phyloP scores from a whole-genome alignment of 2,113 vertebrate genomes.

The Puntigrus tetrazona region DNA sequence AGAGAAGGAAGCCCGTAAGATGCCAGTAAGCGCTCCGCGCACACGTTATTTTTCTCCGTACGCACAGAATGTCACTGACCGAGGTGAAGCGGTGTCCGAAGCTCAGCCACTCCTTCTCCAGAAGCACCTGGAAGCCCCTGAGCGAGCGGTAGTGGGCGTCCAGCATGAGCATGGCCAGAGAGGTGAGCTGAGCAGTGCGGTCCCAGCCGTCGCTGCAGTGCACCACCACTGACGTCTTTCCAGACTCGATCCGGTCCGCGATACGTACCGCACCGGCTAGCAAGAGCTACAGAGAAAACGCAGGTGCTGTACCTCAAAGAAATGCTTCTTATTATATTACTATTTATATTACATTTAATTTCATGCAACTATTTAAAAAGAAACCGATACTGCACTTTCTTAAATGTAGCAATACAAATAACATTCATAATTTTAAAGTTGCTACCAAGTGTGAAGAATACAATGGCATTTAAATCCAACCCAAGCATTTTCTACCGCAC shows the following conservation, averaged over 20 bases:
- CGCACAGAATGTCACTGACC: slow-evolving; percentile 71
- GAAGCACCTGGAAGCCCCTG: slow-evolving; percentile 88
- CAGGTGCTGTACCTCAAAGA: not conserved
- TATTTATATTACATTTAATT: too few species aligned
- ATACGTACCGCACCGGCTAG: slow-evolving; percentile 89
- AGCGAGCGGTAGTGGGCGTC: slow-evolving; percentile 92
- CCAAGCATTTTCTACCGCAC: too few species aligned
- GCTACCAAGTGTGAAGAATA: too few species aligned
- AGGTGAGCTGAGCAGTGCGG: slow-evolving; percentile 89
- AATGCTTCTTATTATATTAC: not conserved
- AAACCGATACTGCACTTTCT: not conserved
- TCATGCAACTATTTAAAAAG: too few species aligned
- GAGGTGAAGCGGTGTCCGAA: slow-evolving; percentile 93
- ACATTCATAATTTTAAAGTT: too few species aligned
- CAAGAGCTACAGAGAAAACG: slow-evolving; percentile 70
- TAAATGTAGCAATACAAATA: too few species aligned
- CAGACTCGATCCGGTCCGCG: slow-evolving; percentile 89
- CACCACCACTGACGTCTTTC: slow-evolving; percentile 92
- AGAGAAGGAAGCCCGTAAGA: not conserved
- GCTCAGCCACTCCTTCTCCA: slow-evolving; percentile 97
- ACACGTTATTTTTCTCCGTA: not conserved
- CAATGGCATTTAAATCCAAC: too few species aligned
- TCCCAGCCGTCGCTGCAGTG: slow-evolving; percentile 98
- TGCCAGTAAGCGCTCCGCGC: not conserved
- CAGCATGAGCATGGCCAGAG: slow-evolving; percentile 94